Base-by-base conservation (phyloP, 2,797 vertebrate genomes). In the Eidolon dupreanum region DNA sequence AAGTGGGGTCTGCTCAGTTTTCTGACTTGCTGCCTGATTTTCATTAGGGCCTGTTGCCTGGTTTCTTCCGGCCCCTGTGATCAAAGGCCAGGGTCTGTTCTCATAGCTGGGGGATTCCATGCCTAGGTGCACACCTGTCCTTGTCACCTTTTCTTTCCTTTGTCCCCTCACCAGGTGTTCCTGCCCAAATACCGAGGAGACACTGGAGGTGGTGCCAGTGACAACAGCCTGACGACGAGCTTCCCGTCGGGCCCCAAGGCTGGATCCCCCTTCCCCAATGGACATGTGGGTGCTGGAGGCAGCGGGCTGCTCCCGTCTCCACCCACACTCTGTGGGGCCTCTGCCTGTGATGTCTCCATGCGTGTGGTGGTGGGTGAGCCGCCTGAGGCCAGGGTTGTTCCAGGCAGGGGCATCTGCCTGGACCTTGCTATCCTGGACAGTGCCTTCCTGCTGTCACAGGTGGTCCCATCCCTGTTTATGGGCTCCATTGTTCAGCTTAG, bases 381-480 rank as follows among this genome's bases (percentile, higher is more conserved):
- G 0, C 6, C 73, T 0, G 98, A 98, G 66, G 63, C 95, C 0
- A 95, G 73, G 24, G 57, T 93, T 2, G 20, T 96, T 8, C 71
- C 98, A 0, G 95, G 97, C 66, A 98, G 99, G 22, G 99, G 99
- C 38, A 99, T 99, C 97, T 99, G 99, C 97, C 96, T 99, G 97
- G 99, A 99, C 98, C 98, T 99, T 2, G 99, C 99, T 75, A 98
- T 99, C 96, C 96, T 99, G 97, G 99, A 99, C 98, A 99, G 99
- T 51, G 99, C 99, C 17, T 99, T 99, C 96, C 98, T 99, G 31
- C 98, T 99, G 74, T 99, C 99, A 11, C 99, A 99, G 98, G 99
- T 99, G 26, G 97, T 99, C 59, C 99, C 99, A 0, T 99, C 99
- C 5, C 98, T 99, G 51, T 79, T 99, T 75, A 98, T 99, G 99